phyloP scores from a whole-genome alignment of 2,113 vertebrate species.

The cattle (Bos taurus) region DNA sequence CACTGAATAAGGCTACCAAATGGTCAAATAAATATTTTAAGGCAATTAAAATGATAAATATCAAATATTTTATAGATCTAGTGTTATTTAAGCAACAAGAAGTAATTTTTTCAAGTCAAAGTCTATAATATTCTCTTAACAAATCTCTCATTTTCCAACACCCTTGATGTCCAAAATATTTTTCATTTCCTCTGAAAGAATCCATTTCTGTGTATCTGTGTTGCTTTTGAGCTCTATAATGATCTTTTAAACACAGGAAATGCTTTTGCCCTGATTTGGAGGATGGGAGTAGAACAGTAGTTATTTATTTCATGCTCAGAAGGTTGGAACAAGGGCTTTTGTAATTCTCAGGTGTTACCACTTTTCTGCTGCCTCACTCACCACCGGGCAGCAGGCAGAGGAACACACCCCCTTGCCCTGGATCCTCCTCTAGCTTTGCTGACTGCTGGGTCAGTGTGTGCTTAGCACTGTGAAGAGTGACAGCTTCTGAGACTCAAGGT shows the following conservation, averaged over 20 bases:
- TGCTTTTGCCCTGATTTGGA: not conserved
- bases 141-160: not conserved
- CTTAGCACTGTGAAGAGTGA: rapidly evolving
- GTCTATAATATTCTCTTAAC: not conserved
- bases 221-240: not conserved
- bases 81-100: not conserved
- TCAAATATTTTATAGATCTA: not conserved
- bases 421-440: not conserved
- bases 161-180: not conserved
- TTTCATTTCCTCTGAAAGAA: not conserved
- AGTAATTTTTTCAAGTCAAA: not conserved
- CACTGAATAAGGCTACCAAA: not conserved
- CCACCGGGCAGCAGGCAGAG: not conserved
- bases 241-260: not conserved
- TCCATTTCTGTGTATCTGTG: not conserved
- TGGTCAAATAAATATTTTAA: not conserved
- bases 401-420: rapidly evolving
- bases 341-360: rapidly evolving
- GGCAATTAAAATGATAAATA: not conserved
- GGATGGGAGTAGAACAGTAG: not conserved
- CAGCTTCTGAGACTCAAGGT: not conserved
- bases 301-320: not conserved
- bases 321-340: not conserved
- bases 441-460: not conserved
- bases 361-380: not conserved